Evolutionary conservation across 2,888 invertebrate genomes (phyloP).

Genomic region (Mythimna lalbum): DNA sequence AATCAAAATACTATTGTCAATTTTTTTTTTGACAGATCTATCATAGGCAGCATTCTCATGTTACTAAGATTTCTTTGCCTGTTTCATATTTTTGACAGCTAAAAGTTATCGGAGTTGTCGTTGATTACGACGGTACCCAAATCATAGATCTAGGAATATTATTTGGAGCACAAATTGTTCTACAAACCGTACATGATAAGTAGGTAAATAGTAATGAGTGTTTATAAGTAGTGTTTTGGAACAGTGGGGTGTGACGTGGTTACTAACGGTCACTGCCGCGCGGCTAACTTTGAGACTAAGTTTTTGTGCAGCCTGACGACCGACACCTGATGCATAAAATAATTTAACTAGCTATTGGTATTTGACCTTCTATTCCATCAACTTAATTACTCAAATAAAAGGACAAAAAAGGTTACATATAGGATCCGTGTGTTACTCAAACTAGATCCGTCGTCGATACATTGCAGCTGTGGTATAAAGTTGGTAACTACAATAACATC

Average conservation of each 20-base stretch:
- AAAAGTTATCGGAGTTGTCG: not conserved
- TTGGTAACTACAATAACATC: constrained; percentile 5
- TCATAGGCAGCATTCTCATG: not conserved
- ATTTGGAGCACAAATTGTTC: constrained; percentile 32
- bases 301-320: constrained; percentile 54
- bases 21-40: too few species aligned
- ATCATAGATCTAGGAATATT: not conserved
- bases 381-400: constrained; percentile 18
- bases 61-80: not conserved
- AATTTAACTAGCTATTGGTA: constrained; percentile 34
- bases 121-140: constrained; percentile 1
- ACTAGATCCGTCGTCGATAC: constrained; percentile 28
- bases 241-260: constrained; percentile 62
- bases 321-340: constrained; percentile 45
- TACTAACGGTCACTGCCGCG: constrained; percentile 53
- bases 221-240: constrained; percentile 53
- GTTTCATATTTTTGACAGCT: not conserved
- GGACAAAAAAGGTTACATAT: constrained; percentile 16
- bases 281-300: constrained; percentile 44
- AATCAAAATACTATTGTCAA: not conserved
- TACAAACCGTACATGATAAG: constrained; percentile 46
- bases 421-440: constrained; percentile 16
- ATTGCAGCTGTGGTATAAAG: constrained; percentile 14
- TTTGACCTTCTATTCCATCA: constrained; percentile 37
- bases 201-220: constrained; percentile 60